Evolutionary conservation across 2,888 invertebrate genomes (phyloP).

Genomic region (Chaetoderma sp.): DNA sequence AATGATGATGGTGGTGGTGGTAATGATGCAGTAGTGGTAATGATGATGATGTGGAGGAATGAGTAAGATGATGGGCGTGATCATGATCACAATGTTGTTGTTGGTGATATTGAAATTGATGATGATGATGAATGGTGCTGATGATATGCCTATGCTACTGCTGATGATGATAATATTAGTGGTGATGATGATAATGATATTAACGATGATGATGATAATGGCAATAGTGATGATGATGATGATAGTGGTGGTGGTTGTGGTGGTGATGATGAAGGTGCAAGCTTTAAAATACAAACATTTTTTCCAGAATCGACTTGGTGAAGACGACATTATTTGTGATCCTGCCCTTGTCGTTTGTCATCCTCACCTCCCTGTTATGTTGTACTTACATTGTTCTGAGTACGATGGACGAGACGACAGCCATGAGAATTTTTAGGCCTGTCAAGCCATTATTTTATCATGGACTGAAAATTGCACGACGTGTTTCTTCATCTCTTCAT

Average conservation of each 20-base stretch:
- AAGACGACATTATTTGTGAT: too few species aligned
- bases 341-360: slow-evolving; percentile 1
- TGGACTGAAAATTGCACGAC: too few species aligned
- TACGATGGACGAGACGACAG: too few species aligned
- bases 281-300: too few species aligned
- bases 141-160: slow-evolving; percentile 6
- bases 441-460: too few species aligned
- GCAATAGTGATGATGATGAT: slow-evolving; percentile 13
- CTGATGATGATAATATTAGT: slow-evolving; percentile 4
- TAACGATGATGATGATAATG: slow-evolving; percentile 4
- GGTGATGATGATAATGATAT: slow-evolving; percentile 8
- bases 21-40: too few species aligned
- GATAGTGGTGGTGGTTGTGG: not conserved
- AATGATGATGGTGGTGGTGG: too few species aligned
- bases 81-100: not conserved
- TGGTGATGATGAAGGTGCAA: too few species aligned
- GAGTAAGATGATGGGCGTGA: not conserved
- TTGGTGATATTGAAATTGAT: not conserved
- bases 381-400: slow-evolving; percentile 9
- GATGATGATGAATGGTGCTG: not conserved
- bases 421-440: too few species aligned
- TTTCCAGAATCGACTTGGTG: too few species aligned
- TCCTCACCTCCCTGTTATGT: slow-evolving; percentile 1
- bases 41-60: too few species aligned
- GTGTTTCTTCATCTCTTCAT: too few species aligned